These are phyloP conservation scores for Meandrina meandrites DNA, from an alignment of 92 coral and sea anemone genomes.

Conservation along the genomic window DNA sequence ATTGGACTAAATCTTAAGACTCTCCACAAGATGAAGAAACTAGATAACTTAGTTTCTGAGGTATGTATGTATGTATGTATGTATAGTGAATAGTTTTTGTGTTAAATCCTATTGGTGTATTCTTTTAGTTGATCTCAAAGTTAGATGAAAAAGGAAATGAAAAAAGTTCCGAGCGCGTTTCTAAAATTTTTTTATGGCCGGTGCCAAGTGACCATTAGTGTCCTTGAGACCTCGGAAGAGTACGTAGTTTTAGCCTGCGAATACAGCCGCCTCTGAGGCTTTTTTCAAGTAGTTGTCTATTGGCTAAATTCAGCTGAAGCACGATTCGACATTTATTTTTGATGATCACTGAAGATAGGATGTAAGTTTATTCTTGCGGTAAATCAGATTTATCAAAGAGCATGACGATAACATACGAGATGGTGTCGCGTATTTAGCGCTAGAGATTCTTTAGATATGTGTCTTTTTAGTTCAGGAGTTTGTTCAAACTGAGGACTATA, in stretches of 20 bases:
- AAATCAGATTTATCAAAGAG: neutral
- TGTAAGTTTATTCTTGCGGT: neutral
- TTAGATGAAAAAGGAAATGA: neutral
- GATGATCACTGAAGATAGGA: neutral
- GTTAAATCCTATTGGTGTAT: neutral
- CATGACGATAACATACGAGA: neutral
- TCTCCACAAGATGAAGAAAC: conserved; percentile 79
- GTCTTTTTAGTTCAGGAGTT: neutral
- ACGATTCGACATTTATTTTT: neutral
- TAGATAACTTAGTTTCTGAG: conserved; percentile 80
- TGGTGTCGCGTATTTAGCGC: neutral
- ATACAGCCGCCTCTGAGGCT: no score
- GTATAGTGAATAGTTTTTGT: neutral
- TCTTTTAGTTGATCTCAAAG: neutral
- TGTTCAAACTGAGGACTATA: neutral
- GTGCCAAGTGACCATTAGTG: no score
- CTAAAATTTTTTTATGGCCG: neutral
- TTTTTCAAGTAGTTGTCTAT: no score
- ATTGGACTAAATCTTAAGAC: conserved; percentile 81
- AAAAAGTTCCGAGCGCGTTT: neutral
- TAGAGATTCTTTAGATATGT: neutral
- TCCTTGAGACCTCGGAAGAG: no score
- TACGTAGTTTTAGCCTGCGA: no score
- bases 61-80: conserved; percentile 47
- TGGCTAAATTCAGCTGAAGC: neutral